These are phyloP conservation scores for Drosophila bocqueti DNA, from an alignment of 1,140 invertebrate species.

Conservation along the genomic window DNA sequence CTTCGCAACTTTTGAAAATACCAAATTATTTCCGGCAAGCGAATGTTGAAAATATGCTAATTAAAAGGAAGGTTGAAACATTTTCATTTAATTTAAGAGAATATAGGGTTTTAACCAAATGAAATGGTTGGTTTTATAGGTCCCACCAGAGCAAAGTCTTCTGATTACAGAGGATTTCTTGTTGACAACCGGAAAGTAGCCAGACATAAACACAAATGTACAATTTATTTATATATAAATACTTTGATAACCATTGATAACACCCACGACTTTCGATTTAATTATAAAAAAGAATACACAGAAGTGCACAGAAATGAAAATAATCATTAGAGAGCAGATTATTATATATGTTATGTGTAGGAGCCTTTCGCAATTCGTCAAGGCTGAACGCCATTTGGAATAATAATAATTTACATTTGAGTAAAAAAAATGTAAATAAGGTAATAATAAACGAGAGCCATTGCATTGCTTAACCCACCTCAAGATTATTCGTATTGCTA, in stretches of 20 bases:
- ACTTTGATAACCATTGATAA: conserved; percentile 71
- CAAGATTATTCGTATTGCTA: neutral
- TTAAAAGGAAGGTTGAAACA: neutral
- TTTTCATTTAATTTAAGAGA: neutral
- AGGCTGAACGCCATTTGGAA: conserved; percentile 4
- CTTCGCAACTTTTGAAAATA: neutral
- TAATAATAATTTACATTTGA: neutral
- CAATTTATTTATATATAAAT: conserved; percentile 24
- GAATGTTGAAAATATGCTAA: neutral
- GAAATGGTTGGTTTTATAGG: conserved; percentile 27
- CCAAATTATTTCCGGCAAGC: neutral
- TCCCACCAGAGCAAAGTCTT: conserved; percentile 37
- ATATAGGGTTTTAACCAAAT: conserved; percentile 2
- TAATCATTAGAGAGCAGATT: conserved; percentile 23
- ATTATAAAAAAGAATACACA: conserved; percentile 51
- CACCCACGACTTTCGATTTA: conserved; percentile 73
- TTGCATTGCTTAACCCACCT: neutral
- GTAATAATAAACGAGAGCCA: no score
- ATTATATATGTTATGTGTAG: conserved; percentile 9
- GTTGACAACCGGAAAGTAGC: conserved; percentile 76
- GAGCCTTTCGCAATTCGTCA: conserved; percentile 3
- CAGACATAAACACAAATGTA: conserved; percentile 62
- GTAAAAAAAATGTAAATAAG: neutral
- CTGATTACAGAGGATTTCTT: conserved; percentile 64
- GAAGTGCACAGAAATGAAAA: conserved; percentile 23